Conservation (phyloP, 2,888 invertebrate species). For the Empis stercorea region DNA sequence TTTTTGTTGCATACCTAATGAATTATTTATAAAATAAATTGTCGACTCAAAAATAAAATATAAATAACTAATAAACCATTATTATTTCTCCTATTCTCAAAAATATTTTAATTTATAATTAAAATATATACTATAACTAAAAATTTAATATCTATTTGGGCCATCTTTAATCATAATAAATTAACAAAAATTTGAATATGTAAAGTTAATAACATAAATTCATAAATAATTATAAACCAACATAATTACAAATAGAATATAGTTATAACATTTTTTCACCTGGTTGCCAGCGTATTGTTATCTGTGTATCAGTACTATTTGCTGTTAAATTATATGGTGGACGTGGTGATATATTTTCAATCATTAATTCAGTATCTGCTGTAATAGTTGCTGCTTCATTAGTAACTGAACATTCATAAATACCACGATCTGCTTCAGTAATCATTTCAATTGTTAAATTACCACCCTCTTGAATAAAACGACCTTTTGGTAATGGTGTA, state of each 20-base stretch:
- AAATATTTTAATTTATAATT: too few relatives aligned
- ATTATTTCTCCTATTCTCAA: too few relatives aligned
- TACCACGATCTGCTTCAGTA: constrained; percentile 74
- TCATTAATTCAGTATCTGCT: constrained; percentile 65
- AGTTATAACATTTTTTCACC: constrained; percentile 29
- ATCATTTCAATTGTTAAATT: constrained; percentile 75
- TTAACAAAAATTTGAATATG: neutral
- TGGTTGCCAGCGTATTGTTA: constrained; percentile 73
- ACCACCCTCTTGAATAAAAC: constrained; percentile 53
- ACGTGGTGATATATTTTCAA: constrained; percentile 78
- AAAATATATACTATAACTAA: too few relatives aligned
- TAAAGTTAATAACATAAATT: too few relatives aligned
- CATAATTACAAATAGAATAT: neutral
- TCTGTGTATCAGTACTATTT: constrained; percentile 53
- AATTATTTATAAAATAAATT: too few relatives aligned
- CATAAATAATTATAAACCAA: too few relatives aligned
- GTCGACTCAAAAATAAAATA: too few relatives aligned
- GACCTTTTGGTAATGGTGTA: constrained; percentile 49
- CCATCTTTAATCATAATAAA: too few relatives aligned
- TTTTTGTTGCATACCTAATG: too few relatives aligned
- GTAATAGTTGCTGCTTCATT: constrained; percentile 81
- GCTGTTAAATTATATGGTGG: constrained; percentile 80
- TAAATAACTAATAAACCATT: too few relatives aligned
- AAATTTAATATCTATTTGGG: too few relatives aligned
- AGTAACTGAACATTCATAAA: constrained; percentile 68